A percentile compares a stretch with the other conserved stretches of the same genome.
Evolutionary conservation across 2,797 vertebrate species (phyloP).

Genomic region (Salmo trutta): DNA sequence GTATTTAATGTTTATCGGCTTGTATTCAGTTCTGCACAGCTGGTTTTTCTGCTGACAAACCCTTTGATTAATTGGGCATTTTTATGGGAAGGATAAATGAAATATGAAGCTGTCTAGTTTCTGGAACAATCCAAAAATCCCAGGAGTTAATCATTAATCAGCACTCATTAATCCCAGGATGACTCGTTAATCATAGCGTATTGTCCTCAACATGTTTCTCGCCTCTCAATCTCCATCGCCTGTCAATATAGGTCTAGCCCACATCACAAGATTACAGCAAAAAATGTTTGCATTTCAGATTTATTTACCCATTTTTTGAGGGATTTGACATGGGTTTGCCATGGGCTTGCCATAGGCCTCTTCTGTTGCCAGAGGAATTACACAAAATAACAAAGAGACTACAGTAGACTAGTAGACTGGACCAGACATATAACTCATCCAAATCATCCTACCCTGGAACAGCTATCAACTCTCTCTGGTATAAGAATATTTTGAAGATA

Average conservation of each 20-base stretch:
- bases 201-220: constrained; percentile 8
- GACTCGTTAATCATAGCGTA: constrained; percentile 39
- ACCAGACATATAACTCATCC: background rate
- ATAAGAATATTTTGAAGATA: too few species aligned
- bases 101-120: constrained; percentile 27
- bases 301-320: background rate
- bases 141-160: constrained; percentile 38
- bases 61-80: constrained; percentile 18
- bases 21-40: background rate
- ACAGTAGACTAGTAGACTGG: background rate
- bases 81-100: constrained; percentile 12
- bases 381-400: background rate
- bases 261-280: background rate
- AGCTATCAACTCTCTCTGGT: background rate
- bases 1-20: background rate
- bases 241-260: background rate
- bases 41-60: constrained; percentile 27
- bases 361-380: background rate
- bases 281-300: background rate
- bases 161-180: background rate
- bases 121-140: constrained; percentile 28
- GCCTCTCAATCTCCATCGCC: background rate
- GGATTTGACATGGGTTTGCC: background rate
- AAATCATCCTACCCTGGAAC: background rate
- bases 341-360: background rate